Base-by-base conservation (phyloP, 2,797 vertebrate species). In the Chromis chromis region DNA sequence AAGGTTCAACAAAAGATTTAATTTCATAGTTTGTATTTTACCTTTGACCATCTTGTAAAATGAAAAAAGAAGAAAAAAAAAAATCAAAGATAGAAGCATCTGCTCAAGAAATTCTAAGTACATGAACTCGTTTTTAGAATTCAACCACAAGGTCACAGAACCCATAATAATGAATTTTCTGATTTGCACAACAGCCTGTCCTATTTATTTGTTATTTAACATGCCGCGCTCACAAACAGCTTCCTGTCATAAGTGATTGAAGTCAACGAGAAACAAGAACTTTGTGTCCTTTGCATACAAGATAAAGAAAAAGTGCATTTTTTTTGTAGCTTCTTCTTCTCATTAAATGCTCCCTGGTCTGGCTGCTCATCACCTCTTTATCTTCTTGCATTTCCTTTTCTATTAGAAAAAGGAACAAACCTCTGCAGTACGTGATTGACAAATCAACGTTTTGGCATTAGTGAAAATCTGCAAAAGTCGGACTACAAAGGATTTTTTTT, bases 221-320 rank as follows among this genome's bases (percentile, higher is more conserved):
- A 1, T 4, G 0, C 1, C 9, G 1, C 6, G 9, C 22, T 67
- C 16, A 40, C 1, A 50, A 31, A 50, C 27, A 16, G 10, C 44
- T 74, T 83, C 74, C 33, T 74, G 73, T n/a, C 44, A 19, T 7
- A 17, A 46, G 6, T 46, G 46, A 21, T 8, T 19, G 44, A 46
- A 2, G 44, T 8, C 17, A 17, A 17, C 12, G 6, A n/a, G 44
- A 46, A 36, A 2, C 17, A n/a, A 46, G 44, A 46, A 8, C 17
- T n/a, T 46, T n/a, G 9, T 33, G 31, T 12, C 2, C 2, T 36
- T 11, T 46, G 44, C 14, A 8, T 46, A 2, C 5, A 7, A 5
- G 17, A 46, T 46, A 46, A 46, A 17, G 10, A 46, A 46, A 5
- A 31, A 31, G 4, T 31, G 4, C 28, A 31, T 8, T 10, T 33